Conservation (phyloP, 1,140 invertebrate species). For the Leguminivora glycinivorella region DNA sequence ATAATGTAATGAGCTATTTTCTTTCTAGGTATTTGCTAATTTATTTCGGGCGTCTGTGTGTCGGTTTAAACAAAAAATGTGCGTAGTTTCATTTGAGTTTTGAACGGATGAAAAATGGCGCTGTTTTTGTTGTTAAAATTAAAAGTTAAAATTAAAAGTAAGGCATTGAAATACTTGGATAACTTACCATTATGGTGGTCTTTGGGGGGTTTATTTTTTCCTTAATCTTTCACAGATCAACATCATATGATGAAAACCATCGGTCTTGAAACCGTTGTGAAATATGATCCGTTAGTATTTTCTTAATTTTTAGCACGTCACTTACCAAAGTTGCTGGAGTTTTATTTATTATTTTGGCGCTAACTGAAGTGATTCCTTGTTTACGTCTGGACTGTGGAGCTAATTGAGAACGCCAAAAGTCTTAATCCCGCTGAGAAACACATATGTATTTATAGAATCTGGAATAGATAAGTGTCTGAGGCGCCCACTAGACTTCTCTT, state of each 20-base stretch:
- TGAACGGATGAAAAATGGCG: neutral
- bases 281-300: neutral
- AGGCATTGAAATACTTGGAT: too few relatives aligned
- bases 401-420: neutral
- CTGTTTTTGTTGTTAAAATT: slow-evolving; percentile 29
- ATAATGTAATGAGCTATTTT: slow-evolving; percentile 24
- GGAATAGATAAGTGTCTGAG: slow-evolving; percentile 6
- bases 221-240: too few relatives aligned
- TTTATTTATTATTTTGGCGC: neutral
- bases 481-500: neutral
- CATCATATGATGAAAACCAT: too few relatives aligned
- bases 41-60: neutral
- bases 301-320: neutral
- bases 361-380: neutral
- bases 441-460: neutral
- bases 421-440: neutral
- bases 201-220: too few relatives aligned
- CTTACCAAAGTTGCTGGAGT: neutral
- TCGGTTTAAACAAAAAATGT: neutral
- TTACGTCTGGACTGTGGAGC: slow-evolving; percentile 4
- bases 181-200: too few relatives aligned
- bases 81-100: neutral
- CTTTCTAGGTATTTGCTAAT: neutral
- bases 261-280: too few relatives aligned
- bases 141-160: neutral